phyloP scores from a whole-genome alignment of 2,113 vertebrate genomes.

The Australoheros scitulus region DNA sequence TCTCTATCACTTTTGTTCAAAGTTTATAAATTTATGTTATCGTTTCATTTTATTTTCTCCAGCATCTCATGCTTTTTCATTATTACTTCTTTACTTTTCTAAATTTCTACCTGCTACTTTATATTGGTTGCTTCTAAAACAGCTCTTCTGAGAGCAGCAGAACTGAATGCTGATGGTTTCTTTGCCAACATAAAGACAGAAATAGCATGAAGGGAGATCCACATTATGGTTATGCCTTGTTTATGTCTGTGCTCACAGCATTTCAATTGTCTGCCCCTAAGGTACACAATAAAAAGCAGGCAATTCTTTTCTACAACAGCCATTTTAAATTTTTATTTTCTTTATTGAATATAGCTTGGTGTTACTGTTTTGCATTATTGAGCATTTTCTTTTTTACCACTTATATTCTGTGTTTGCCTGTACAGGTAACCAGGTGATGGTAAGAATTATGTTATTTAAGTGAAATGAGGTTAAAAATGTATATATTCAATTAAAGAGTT shows the following conservation, averaged over 20 bases:
- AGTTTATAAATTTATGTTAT: neutral
- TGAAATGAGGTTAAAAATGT: neutral
- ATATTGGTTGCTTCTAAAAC: slow-evolving; percentile 12
- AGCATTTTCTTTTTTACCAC: neutral
- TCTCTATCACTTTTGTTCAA: slow-evolving; percentile 1
- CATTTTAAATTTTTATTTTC: slow-evolving; percentile 65
- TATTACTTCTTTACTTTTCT: slow-evolving; percentile 1
- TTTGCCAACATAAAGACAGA: slow-evolving; percentile 38
- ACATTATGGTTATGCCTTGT: slow-evolving; percentile 61
- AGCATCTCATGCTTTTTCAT: neutral
- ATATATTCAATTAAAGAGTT: neutral
- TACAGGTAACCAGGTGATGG: slow-evolving; percentile 6
- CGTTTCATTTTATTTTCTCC: neutral
- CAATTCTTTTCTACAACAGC: slow-evolving; percentile 35
- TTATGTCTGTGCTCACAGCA: slow-evolving; percentile 45
- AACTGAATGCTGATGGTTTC: neutral
- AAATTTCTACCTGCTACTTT: neutral
- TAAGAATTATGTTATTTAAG: neutral
- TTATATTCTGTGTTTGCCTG: neutral
- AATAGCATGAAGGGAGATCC: slow-evolving; percentile 52
- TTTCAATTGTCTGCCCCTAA: slow-evolving; percentile 9
- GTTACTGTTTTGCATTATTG: slow-evolving; percentile 60
- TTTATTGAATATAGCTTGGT: slow-evolving; percentile 54
- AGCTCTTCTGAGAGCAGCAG: slow-evolving; percentile 5
- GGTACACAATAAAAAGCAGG: slow-evolving; percentile 37